Evolutionary conservation across 2,113 vertebrate genomes (phyloP).

Genomic region (Cryptoleucopteryx plumbea): DNA sequence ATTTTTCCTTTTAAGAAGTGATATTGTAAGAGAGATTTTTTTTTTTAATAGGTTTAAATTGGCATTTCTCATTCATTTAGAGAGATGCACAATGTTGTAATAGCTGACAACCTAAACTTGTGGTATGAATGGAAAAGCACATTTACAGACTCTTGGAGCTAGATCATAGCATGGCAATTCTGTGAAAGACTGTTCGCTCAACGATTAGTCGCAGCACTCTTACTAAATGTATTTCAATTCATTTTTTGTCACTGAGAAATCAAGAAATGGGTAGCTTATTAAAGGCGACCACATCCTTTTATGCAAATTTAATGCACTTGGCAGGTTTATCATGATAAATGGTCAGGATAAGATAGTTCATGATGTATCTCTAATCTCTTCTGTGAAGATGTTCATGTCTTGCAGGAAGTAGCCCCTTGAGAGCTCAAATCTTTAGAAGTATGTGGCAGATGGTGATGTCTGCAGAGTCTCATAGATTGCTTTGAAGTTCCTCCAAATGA

Average conservation of each 20-base stretch:
- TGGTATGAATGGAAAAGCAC: not conserved
- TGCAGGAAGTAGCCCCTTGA: conserved; percentile 29
- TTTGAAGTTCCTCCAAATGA: conserved; percentile 22
- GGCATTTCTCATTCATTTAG: not conserved
- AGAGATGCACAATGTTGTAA: not conserved
- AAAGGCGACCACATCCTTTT: conserved; percentile 35
- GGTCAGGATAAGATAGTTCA: conserved; percentile 20
- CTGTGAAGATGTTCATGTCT: conserved; percentile 39
- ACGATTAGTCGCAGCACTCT: not conserved
- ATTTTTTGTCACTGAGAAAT: conserved; percentile 34
- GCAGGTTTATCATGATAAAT: conserved; percentile 49
- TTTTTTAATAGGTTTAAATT: not conserved
- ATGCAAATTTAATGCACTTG: conserved; percentile 55
- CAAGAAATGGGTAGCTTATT: conserved; percentile 37
- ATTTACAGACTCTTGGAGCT: not conserved
- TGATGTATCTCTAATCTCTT: conserved; percentile 47
- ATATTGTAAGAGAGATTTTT: not conserved
- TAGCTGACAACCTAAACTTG: not conserved
- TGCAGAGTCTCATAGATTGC: not conserved
- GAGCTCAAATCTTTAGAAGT: conserved; percentile 14
- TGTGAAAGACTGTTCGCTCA: not conserved
- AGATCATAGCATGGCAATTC: not conserved
- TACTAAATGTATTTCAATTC: conserved; percentile 24
- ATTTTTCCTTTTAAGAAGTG: not conserved
- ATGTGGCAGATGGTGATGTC: conserved; percentile 27